Evolutionary conservation across 2,888 invertebrate genomes (phyloP).

Genomic region (Idaea dimidiata): DNA sequence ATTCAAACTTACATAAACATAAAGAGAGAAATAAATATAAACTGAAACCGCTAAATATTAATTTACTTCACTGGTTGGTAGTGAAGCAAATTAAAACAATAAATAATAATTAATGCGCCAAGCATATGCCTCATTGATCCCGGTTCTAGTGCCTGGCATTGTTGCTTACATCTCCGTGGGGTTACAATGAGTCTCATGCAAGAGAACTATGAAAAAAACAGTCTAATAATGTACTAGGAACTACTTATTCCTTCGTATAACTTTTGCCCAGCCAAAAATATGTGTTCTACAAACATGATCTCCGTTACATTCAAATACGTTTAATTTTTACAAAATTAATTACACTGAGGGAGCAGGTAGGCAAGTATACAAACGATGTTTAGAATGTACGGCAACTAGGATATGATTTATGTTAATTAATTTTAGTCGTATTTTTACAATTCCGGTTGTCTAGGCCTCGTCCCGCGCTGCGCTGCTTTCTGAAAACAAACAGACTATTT

Average conservation of each 20-base stretch:
- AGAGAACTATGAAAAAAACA: background rate
- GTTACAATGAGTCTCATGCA: background rate
- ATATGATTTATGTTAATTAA: constrained; percentile 48
- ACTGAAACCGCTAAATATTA: constrained; percentile 44
- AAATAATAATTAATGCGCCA: background rate
- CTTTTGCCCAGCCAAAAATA: background rate
- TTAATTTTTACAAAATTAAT: background rate
- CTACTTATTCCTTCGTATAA: background rate
- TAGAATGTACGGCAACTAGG: constrained; percentile 36
- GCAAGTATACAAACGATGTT: constrained; percentile 11
- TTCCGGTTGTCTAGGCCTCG: constrained; percentile 67
- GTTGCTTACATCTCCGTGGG: background rate
- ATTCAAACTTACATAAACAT: constrained; percentile 8
- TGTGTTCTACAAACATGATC: background rate
- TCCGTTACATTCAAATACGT: background rate
- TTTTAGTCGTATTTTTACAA: constrained; percentile 46
- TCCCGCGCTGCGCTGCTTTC: constrained; percentile 53
- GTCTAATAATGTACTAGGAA: background rate
- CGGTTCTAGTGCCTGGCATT: too few species aligned
- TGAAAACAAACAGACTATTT: constrained; percentile 36
- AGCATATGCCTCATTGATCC: too few species aligned
- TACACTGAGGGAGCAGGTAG: background rate
- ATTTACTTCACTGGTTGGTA: constrained; percentile 53
- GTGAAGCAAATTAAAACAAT: constrained; percentile 40
- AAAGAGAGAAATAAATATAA: constrained; percentile 34